Evolutionary conservation across 2,113 vertebrate species (phyloP).

Genomic region (Gasterosteus aculeatus): DNA sequence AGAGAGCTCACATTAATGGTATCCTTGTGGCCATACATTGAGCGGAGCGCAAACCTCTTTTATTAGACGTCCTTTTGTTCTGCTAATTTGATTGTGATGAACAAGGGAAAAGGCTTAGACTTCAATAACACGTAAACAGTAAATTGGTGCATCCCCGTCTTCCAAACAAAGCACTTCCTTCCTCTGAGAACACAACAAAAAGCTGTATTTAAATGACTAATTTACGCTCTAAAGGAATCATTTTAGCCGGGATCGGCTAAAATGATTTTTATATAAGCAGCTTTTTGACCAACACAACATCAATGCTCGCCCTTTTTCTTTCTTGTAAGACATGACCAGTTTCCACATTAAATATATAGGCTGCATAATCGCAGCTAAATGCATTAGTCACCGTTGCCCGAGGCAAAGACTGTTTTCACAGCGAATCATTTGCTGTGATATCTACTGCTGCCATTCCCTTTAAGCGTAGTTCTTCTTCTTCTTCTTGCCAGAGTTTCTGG

Average conservation of each 20-base stretch:
- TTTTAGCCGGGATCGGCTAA: constrained; percentile 1
- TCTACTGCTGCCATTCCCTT: constrained; percentile 64
- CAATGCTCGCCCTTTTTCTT: constrained; percentile 27
- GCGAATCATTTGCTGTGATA: constrained; percentile 67
- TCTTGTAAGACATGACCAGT: constrained; percentile 54
- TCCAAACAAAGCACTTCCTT: constrained; percentile 33
- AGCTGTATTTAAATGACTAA: constrained; percentile 11
- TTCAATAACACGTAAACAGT: constrained; percentile 60
- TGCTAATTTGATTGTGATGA: constrained; percentile 52
- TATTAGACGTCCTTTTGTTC: constrained; percentile 57
- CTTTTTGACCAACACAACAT: constrained; percentile 31
- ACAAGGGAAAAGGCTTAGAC: constrained; percentile 63
- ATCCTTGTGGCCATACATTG: constrained; percentile 49
- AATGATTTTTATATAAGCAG: constrained; percentile 28
- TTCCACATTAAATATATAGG: constrained; percentile 66
- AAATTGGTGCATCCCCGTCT: constrained; percentile 37
- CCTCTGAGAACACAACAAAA: constrained; percentile 19
- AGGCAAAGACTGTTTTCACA: constrained; percentile 59
- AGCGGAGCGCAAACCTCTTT: constrained; percentile 44
- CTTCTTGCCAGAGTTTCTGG: constrained; percentile 49
- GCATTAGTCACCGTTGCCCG: constrained; percentile 68
- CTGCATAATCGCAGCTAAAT: constrained; percentile 72
- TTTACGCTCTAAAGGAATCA: constrained; percentile 3
- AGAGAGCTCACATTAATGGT: constrained; percentile 43
- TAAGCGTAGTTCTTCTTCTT: constrained; percentile 34